Conservation (phyloP, 2,797 vertebrate species). For the Brachyalestes nurse region DNA sequence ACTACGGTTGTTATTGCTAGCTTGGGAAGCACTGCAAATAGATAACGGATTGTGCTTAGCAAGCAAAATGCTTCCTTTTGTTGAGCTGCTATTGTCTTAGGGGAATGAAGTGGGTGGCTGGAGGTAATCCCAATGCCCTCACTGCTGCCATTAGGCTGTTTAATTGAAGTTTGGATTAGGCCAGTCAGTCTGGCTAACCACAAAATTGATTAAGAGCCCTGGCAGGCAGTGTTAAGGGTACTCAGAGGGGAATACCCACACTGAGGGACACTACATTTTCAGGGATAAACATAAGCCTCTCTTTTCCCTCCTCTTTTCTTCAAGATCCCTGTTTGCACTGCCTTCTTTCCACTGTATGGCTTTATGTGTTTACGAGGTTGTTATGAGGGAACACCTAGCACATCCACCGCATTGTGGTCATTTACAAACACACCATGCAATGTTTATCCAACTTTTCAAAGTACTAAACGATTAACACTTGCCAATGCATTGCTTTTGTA, state of each 20-base stretch:
- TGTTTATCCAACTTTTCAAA: not conserved
- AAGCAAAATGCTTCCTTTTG: slow-evolving; percentile 51
- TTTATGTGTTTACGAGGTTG: slow-evolving; percentile 27
- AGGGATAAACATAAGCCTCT: slow-evolving; percentile 50
- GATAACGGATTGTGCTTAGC: slow-evolving; percentile 48
- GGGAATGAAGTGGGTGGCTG: slow-evolving; percentile 57
- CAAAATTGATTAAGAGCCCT: slow-evolving; percentile 70
- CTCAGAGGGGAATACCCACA: slow-evolving; percentile 63
- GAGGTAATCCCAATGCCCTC: slow-evolving; percentile 67
- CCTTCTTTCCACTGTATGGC: not conserved
- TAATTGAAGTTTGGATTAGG: slow-evolving; percentile 73
- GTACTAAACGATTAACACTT: not conserved
- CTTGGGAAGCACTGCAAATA: slow-evolving; percentile 45
- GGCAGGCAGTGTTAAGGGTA: slow-evolving; percentile 63
- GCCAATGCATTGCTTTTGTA: not conserved
- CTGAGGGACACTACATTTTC: slow-evolving; percentile 60
- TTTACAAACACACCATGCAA: not conserved
- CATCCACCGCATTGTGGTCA: not conserved
- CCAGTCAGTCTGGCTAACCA: slow-evolving; percentile 65
- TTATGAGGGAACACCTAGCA: slow-evolving; percentile 2
- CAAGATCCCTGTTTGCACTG: slow-evolving; percentile 12
- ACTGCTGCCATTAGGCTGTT: slow-evolving; percentile 65
- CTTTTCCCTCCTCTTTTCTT: slow-evolving; percentile 31
- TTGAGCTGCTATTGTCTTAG: slow-evolving; percentile 60
- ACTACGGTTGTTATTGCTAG: slow-evolving; percentile 36